phyloP scores from a whole-genome alignment of 2,113 vertebrate genomes.

The Callipepla squamata region DNA sequence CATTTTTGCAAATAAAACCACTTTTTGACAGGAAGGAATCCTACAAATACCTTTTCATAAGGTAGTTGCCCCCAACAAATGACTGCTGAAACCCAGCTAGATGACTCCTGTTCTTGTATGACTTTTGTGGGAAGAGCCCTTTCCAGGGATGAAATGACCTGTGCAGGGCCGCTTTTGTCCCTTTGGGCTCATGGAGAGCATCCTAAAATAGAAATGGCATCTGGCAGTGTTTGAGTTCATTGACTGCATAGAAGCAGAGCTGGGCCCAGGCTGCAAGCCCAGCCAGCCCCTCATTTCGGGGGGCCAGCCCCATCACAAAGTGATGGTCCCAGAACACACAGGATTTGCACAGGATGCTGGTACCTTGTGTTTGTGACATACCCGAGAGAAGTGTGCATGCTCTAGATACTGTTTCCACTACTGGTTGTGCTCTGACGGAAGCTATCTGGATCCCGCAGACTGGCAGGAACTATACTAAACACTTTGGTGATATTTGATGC shows the following conservation, averaged over 20 bases:
- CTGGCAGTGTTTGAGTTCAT: slow-evolving; percentile 57
- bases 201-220: slow-evolving; percentile 40
- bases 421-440: slow-evolving; percentile 9
- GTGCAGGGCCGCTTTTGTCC: slow-evolving; percentile 37
- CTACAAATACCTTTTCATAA: slow-evolving; percentile 41
- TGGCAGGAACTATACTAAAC: slow-evolving; percentile 51
- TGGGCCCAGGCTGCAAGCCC: background rate
- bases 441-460: slow-evolving; percentile 59
- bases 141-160: slow-evolving; percentile 36
- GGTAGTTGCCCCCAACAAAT: background rate
- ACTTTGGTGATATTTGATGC: slow-evolving; percentile 41
- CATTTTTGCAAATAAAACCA: slow-evolving; percentile 57
- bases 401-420: slow-evolving; percentile 7
- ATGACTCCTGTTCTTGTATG: slow-evolving; percentile 39
- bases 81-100: slow-evolving; percentile 11
- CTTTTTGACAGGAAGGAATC: slow-evolving; percentile 66
- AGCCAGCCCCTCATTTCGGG: rapidly evolving
- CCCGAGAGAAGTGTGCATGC: background rate
- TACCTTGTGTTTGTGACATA: background rate
- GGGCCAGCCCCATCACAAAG: background rate
- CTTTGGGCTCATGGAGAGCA: slow-evolving; percentile 21
- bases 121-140: slow-evolving; percentile 53
- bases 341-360: background rate
- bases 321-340: background rate
- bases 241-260: slow-evolving; percentile 35